phyloP scores from a whole-genome alignment of 2,797 vertebrate species.

The Heliangelus exortis region DNA sequence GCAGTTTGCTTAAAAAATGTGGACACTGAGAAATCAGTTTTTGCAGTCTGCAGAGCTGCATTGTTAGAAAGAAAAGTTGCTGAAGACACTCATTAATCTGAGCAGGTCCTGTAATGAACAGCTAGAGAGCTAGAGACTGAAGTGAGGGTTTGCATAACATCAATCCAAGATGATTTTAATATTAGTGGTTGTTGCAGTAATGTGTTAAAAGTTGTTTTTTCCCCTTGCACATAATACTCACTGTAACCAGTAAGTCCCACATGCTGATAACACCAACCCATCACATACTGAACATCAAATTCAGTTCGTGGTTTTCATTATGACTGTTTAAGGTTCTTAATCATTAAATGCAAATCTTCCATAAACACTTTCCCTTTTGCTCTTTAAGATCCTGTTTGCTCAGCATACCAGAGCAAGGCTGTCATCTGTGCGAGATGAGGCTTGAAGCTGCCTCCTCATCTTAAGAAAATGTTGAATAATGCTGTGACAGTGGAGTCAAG shows the following conservation, averaged over 20 bases:
- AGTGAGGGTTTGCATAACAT: background rate
- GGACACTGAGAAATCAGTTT: background rate
- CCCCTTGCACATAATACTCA: accelerated
- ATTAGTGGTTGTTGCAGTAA: background rate
- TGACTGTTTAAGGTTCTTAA: constrained; percentile 57
- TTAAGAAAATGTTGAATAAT: background rate
- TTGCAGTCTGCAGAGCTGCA: background rate
- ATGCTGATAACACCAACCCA: background rate
- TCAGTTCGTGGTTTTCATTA: constrained; percentile 21
- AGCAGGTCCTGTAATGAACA: background rate
- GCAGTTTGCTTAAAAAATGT: background rate
- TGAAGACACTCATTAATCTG: background rate
- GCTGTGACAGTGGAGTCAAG: background rate
- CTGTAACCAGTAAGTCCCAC: constrained; percentile 1
- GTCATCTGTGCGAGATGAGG: constrained; percentile 44
- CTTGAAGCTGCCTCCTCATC: constrained; percentile 13
- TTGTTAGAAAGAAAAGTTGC: background rate
- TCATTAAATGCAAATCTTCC: constrained; percentile 64
- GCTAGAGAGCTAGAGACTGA: background rate
- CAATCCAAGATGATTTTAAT: background rate
- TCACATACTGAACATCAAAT: background rate
- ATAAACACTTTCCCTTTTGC: constrained; percentile 67
- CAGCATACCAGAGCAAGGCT: constrained; percentile 46
- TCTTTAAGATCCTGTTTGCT: constrained; percentile 65
- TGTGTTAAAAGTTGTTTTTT: background rate